phyloP scores from a whole-genome alignment of 2,888 invertebrate genomes.

The Lasioglossum zephyrum region DNA sequence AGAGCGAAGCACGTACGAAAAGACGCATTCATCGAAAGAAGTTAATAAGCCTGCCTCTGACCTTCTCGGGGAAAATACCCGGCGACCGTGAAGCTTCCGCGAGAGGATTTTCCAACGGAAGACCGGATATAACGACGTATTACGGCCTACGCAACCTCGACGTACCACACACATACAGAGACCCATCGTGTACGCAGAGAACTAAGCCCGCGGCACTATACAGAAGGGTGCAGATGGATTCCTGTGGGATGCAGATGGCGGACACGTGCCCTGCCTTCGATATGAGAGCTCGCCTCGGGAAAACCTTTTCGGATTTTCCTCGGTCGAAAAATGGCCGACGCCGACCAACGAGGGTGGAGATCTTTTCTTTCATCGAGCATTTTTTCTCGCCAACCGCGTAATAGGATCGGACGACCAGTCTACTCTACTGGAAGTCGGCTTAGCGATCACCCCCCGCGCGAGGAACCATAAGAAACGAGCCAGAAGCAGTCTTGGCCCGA shows the following conservation, averaged over 20 bases:
- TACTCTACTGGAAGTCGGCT: slow-evolving; percentile 22
- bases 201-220: background rate
- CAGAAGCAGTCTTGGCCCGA: background rate
- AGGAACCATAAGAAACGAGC: background rate
- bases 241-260: slow-evolving; percentile 68
- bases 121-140: slow-evolving; percentile 67
- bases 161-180: background rate
- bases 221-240: slow-evolving; percentile 36
- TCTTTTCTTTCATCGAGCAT: slow-evolving; percentile 28
- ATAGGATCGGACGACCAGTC: slow-evolving; percentile 49
- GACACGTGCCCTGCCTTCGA: slow-evolving; percentile 67
- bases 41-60: slow-evolving; percentile 61
- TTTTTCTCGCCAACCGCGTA: slow-evolving; percentile 28
- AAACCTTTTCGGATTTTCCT: slow-evolving; percentile 29
- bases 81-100: slow-evolving; percentile 50
- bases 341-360: slow-evolving; percentile 25
- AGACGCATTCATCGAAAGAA: slow-evolving; percentile 53
- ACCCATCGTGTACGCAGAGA: background rate
- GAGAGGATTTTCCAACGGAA: slow-evolving; percentile 47
- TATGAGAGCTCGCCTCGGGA: slow-evolving; percentile 40
- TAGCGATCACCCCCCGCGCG: slow-evolving; percentile 9
- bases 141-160: slow-evolving; percentile 49
- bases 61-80: slow-evolving; percentile 55
- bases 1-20: slow-evolving; percentile 33
- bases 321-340: background rate